phyloP scores from a whole-genome alignment of 1,140 invertebrate genomes.

The Hestina assimilis region DNA sequence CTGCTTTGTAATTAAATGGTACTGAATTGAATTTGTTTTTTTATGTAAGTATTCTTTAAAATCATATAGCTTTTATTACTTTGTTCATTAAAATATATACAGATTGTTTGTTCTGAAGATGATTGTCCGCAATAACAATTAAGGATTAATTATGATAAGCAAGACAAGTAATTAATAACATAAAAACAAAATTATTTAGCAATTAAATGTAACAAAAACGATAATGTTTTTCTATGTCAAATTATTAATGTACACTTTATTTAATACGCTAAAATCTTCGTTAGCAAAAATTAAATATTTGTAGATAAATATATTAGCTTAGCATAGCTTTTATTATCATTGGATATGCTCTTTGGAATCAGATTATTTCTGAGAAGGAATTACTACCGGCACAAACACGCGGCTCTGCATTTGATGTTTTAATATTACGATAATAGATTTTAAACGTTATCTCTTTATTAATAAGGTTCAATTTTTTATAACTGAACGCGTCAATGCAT shows the following conservation, averaged over 20 bases:
- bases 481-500: slow-evolving; percentile 4
- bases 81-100: no score
- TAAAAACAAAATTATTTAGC: no score
- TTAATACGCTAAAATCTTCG: background rate
- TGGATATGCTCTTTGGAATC: slow-evolving; percentile 18
- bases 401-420: slow-evolving; percentile 22
- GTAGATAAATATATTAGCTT: background rate
- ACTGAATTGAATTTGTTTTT: no score
- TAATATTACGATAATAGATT: slow-evolving; percentile 11
- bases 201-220: background rate
- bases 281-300: background rate
- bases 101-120: no score
- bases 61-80: no score
- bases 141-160: no score
- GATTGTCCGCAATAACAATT: no score
- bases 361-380: slow-evolving; percentile 48
- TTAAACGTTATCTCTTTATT: slow-evolving; percentile 16
- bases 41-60: no score
- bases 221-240: no score
- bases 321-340: slow-evolving; percentile 14
- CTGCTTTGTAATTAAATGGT: no score
- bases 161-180: no score
- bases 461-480: slow-evolving; percentile 19
- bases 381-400: slow-evolving; percentile 27
- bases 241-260: no score